Evolutionary conservation across 1,140 invertebrate species (phyloP), one percentile per base, ranked within the genome.

Genomic region (Bombus difficillimus): DNA sequence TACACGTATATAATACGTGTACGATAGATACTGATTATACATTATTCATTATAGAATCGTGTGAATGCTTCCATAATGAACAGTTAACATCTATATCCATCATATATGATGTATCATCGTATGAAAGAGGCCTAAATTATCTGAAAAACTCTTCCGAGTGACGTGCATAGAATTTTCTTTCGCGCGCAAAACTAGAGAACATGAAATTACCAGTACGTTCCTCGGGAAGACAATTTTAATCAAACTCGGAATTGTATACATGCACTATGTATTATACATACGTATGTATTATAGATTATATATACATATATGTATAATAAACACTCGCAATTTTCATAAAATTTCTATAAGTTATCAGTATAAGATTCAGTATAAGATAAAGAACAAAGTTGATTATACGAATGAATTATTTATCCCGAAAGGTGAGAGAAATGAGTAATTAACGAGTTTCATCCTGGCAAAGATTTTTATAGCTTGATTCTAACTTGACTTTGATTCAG

Each of bases 71-170:
- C 1, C 47, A 53, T 53, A 53, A 53, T 53, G 47, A 53, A 22
- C 6, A 47, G 47, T 47, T 47, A 47, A 47, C 47, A 47, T 47
- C 47, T 53, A 53, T 22, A 53, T 22, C 18, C 18, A 22, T 53
- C 18, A 53, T 53, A 53, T 18, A 53, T 53, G 18, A 53, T 53
- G 18, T 18, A 53, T 53, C 47, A 3, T 5, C 18, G 47, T 22
- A 18, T 53, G 18, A 53, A 53, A 22, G 47, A 53, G 6, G 6
- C 18, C 5, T 53, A 53, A 69, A 80, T 10, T 34, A 68, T 64
- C 41, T 25, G 9, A 13, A 81, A 62, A n/a, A 88, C 69, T 89
- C 74, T 88, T 89, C 64, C 74, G 74, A 62, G 76, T 89, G 83
- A 89, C 78, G 81, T 77, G 32, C 59, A 64, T 66, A 3, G 18